These are phyloP conservation scores for Monopterus albus DNA, from an alignment of 2,113 vertebrate genomes.

Conservation along the genomic window DNA sequence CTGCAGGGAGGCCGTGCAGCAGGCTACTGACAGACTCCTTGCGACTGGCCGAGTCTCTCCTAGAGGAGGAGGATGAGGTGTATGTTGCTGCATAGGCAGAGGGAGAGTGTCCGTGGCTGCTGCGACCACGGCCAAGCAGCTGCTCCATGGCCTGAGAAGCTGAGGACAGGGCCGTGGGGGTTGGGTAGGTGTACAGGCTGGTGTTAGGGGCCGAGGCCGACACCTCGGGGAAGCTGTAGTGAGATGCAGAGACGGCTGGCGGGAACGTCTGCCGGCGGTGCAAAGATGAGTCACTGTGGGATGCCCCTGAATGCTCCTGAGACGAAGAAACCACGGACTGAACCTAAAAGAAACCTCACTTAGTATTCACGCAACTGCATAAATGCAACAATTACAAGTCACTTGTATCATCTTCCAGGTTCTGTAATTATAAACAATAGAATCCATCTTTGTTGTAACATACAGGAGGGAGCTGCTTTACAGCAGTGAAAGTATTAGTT, in stretches of 20 bases:
- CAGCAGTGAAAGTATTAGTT: too few relatives aligned
- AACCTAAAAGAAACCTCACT: slow-evolving; percentile 60
- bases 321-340: slow-evolving; percentile 84
- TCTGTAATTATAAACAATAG: background rate
- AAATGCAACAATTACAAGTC: background rate
- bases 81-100: slow-evolving; percentile 88
- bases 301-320: slow-evolving; percentile 76
- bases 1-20: slow-evolving; percentile 91
- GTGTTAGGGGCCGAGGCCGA: slow-evolving; percentile 84
- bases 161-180: slow-evolving; percentile 91
- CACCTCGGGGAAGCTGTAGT: slow-evolving; percentile 90
- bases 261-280: slow-evolving; percentile 94
- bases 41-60: slow-evolving; percentile 79
- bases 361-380: background rate
- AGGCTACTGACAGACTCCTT: slow-evolving; percentile 93
- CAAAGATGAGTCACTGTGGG: slow-evolving; percentile 83
- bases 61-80: slow-evolving; percentile 70
- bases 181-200: slow-evolving; percentile 89
- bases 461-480: too few relatives aligned
- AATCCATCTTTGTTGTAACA: background rate
- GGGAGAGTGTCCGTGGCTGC: slow-evolving; percentile 81
- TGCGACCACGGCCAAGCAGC: slow-evolving; percentile 89
- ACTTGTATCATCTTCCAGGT: too few relatives aligned
- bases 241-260: slow-evolving; percentile 88
- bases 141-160: slow-evolving; percentile 94